Base-by-base conservation (phyloP, 2,113 vertebrate species). In the Campylorhamphus procurvoides region DNA sequence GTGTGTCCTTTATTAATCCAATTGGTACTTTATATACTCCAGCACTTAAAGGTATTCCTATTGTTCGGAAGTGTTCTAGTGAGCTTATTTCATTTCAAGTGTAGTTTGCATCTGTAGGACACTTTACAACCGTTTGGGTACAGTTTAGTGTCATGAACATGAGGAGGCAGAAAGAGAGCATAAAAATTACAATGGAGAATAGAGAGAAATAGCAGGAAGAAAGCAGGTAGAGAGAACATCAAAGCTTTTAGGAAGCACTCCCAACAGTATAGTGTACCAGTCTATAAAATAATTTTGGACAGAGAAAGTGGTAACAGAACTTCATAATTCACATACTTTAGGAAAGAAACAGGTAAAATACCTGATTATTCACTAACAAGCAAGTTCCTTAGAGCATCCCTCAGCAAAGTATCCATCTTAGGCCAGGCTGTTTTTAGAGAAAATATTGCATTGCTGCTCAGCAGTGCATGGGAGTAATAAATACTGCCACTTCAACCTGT, bases 1-100 rank as follows among this genome's bases (percentile, higher is more conserved):
- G 99, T 89, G 98, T 99, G 23, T 99, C 99, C 86, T 99, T 99
- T 96, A 98, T 99, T 93, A 98, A 98, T 82, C 98, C 98, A 18
- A 97, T 98, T 63, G 99, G 99, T 82, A 97, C 98, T 83, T 97
- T 98, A 84, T 99, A 98, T 95, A 97, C 99, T 80, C 98, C 98
- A 10, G 98, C 99, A 72, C 98, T 99, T 90, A 99, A 99, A 99
- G 99, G 99, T 99, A 99, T 93, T 95, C 84, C 55, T 59, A 31
- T 35, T 89, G 90, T 56, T 84, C 84, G 77, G 89, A 76, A 82
- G 49, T 90, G 49, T 89, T 90, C 44, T 60, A 46, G 1, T 66
- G 47, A 35, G 27, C 77, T 80, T 84, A 9, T 68, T 91, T 92
- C 4, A 40, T 58, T 47, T 74, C 66, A 73, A 69, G 55, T 90